Base-by-base conservation (phyloP, 2,113 vertebrate genomes). In the Perca schrenkii region DNA sequence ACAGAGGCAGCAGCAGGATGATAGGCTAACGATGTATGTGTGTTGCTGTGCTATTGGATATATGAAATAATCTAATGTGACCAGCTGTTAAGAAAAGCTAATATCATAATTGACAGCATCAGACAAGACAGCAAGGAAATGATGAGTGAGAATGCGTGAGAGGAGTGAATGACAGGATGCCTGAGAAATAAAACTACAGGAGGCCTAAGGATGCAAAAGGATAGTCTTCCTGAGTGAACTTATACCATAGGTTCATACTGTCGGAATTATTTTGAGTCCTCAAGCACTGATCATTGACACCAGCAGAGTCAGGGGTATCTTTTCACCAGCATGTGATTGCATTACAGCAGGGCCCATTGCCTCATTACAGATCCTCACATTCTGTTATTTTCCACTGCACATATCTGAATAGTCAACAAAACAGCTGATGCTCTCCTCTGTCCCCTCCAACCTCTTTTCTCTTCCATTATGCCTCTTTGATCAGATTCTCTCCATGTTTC, bases 321-420 rank as follows among this genome's bases (percentile, higher is more conserved):
- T 66, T 72, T 70, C 56, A 54, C 46, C 36, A 60, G 31, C 25
- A 25, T 77, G 62, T 0, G 54, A 74, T 82, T 68, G 69, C 85
- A 69, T 85, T 75, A 75, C 85, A 69, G 50, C 67, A 54, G 31
- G 40, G 31, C 52, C 62, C 22, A 34, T 87, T 85, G 85, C 79
- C 86, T 90, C 82, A 86, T 89, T 87, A 80, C 73, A 87, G 64
- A 73, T 8, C 22, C 34, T 88, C 70, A 77, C 61, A 67, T 73
- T 74, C 31, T 34, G 74, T 87, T 89, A 68, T 66, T 76, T 79
- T 74, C 54, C 53, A 54, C 68, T 80, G 77, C 83, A 82, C 69
- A 75, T 87, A 86, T 86, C 40, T 74, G 77, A 91, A 86, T 60
- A 86, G 83, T 88, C 74, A 85, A 62, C 81, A 85, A 72, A 88